These are phyloP conservation scores for Platysteira castanea DNA, from an alignment of 2,113 vertebrate genomes.

Conservation along the genomic window DNA sequence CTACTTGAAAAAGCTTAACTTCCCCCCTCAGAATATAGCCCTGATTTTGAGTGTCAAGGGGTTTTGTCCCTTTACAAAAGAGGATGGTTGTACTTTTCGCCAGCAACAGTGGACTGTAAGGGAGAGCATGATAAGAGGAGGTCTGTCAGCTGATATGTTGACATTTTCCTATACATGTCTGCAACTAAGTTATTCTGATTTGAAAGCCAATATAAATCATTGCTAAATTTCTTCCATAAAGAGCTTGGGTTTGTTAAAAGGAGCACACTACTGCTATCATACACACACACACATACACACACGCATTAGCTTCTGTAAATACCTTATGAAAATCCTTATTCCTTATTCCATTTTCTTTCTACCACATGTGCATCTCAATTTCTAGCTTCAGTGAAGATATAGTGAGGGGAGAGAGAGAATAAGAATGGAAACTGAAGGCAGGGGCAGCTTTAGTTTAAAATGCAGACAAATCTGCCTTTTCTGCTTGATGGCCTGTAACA, in stretches of 20 bases:
- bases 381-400: slow-evolving; percentile 84
- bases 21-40: not conserved
- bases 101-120: not conserved
- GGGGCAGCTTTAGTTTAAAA: slow-evolving; percentile 88
- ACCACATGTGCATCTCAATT: slow-evolving; percentile 81
- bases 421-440: slow-evolving; percentile 31
- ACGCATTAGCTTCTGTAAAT: slow-evolving; percentile 63
- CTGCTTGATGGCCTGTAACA: slow-evolving; percentile 93
- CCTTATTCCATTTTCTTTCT: slow-evolving; percentile 66
- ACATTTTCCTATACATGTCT: slow-evolving; percentile 44
- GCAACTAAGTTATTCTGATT: slow-evolving; percentile 26
- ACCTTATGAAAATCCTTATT: slow-evolving; percentile 65
- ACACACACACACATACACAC: not conserved
- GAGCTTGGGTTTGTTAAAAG: not conserved
- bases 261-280: not conserved
- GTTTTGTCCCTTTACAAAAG: slow-evolving; percentile 5
- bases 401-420: slow-evolving; percentile 9
- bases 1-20: not conserved
- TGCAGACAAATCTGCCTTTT: slow-evolving; percentile 89
- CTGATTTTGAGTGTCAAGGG: not conserved
- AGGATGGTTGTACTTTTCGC: not conserved
- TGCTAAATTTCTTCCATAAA: slow-evolving; percentile 31
- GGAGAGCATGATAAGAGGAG: slow-evolving; percentile 5
- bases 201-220: slow-evolving; percentile 50
- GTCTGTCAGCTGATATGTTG: slow-evolving; percentile 27